phyloP scores from a whole-genome alignment of 2,888 invertebrate genomes.

The Pedicia rivosa region DNA sequence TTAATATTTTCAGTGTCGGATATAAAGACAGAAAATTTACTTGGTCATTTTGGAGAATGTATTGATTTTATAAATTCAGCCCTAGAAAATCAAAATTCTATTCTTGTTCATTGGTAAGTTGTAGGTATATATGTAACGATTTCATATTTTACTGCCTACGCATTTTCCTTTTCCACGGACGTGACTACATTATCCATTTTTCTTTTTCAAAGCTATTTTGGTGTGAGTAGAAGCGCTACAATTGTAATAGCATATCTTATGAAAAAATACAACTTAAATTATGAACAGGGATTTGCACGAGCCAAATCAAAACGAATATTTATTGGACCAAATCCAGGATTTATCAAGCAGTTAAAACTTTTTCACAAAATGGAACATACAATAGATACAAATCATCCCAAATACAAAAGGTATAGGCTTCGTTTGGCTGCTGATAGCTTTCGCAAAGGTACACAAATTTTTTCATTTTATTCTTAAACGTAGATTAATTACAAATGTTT shows the following conservation, averaged over 20 bases:
- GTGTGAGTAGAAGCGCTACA: constrained; percentile 79
- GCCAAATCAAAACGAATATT: constrained; percentile 56
- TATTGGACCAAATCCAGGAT: constrained; percentile 67
- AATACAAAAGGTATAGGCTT: constrained; percentile 58
- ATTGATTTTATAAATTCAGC: constrained; percentile 60
- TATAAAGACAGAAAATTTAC: constrained; percentile 68
- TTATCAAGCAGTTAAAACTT: constrained; percentile 58
- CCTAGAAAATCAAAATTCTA: constrained; percentile 41
- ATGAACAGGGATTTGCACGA: constrained; percentile 49
- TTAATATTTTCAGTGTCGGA: constrained; percentile 48
- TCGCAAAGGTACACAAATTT: constrained; percentile 41
- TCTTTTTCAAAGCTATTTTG: constrained; percentile 50
- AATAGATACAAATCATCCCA: constrained; percentile 49
- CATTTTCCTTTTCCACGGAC: background rate
- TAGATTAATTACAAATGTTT: constrained; percentile 2
- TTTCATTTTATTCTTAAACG: background rate
- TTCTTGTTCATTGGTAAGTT: constrained; percentile 73
- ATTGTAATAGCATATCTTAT: constrained; percentile 76
- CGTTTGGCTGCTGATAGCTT: constrained; percentile 68
- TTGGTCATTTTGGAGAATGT: constrained; percentile 62
- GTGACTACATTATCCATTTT: too few relatives aligned
- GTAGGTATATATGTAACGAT: background rate
- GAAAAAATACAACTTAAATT: constrained; percentile 63
- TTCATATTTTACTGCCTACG: too few relatives aligned
- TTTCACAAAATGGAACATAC: constrained; percentile 63